Percentiles rank a stretch among this genome's conserved stretches.
phyloP scores from a whole-genome alignment of 2,797 vertebrate species.

The Danio kyathit region DNA sequence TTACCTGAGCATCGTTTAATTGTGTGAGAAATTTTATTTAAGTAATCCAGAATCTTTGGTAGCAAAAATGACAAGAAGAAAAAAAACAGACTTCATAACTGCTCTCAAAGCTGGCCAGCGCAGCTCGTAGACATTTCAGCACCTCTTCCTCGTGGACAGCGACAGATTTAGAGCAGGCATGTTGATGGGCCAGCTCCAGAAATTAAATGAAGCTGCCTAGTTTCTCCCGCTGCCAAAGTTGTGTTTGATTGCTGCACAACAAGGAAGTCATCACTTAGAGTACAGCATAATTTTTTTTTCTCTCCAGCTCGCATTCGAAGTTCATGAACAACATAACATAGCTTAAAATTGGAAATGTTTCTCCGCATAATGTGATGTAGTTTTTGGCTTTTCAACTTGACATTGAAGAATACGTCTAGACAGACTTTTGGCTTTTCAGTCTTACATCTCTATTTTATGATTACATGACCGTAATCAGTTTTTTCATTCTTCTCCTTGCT shows the following conservation, averaged over 20 bases:
- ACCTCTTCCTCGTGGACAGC: conserved; percentile 54
- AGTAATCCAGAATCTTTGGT: conserved; percentile 9
- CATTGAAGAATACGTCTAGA: conserved; percentile 6
- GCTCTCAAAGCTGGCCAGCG: conserved; percentile 24
- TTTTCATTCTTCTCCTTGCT: not conserved
- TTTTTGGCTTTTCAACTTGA: conserved; percentile 16
- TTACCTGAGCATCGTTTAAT: too few relatives aligned
- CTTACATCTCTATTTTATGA: conserved; percentile 12
- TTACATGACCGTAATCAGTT: not conserved
- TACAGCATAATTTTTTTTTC: conserved; percentile 7
- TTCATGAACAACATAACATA: not conserved
- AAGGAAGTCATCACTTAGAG: conserved; percentile 25
- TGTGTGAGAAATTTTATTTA: not conserved
- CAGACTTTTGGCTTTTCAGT: conserved; percentile 6
- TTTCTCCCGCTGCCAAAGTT: conserved; percentile 42
- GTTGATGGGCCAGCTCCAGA: conserved; percentile 44
- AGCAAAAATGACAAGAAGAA: conserved; percentile 5
- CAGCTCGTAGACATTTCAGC: conserved; percentile 44
- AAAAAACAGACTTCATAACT: not conserved
- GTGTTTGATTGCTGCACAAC: conserved; percentile 46
- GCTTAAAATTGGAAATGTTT: conserved; percentile 14
- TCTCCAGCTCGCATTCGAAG: conserved; percentile 12
- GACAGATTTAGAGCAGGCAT: conserved; percentile 55
- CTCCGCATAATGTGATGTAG: not conserved
- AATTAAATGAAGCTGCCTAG: conserved; percentile 51